These are phyloP conservation scores for Pelvicachromis taeniatus DNA, from an alignment of 2,113 vertebrate species.

Conservation along the genomic window DNA sequence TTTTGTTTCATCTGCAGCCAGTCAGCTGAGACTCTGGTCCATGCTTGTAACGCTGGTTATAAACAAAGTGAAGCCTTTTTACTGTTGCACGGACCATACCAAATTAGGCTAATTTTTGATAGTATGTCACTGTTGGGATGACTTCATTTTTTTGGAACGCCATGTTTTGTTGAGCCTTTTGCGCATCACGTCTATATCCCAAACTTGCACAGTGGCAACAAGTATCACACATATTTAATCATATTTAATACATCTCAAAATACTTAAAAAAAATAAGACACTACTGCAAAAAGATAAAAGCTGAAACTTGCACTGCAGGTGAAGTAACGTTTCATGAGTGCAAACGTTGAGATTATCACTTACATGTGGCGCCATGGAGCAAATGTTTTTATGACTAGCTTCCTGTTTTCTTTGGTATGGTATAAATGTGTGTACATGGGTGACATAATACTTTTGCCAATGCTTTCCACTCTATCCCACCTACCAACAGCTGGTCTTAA, in stretches of 20 bases:
- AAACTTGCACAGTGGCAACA: background rate
- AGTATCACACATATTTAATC: background rate
- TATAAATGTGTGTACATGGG: background rate
- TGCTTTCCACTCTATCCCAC: background rate
- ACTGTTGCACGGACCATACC: background rate
- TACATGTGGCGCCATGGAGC: background rate
- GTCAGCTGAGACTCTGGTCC: background rate
- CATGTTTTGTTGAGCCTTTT: background rate
- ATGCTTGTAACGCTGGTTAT: background rate
- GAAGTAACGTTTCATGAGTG: background rate
- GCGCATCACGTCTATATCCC: background rate
- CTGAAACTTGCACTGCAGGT: background rate
- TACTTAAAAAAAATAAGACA: background rate
- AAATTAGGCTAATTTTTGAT: slow-evolving; percentile 11
- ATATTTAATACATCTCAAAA: background rate
- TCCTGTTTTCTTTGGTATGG: background rate
- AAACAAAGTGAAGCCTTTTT: slow-evolving; percentile 20
- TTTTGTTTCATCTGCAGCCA: background rate
- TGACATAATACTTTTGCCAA: background rate
- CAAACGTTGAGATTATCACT: background rate
- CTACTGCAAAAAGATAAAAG: background rate
- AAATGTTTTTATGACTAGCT: background rate
- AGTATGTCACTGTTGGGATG: background rate
- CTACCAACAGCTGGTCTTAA: background rate
- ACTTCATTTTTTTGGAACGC: background rate